phyloP scores from a whole-genome alignment of 2,888 invertebrate species.

The Drosophila parthenogenetica region DNA sequence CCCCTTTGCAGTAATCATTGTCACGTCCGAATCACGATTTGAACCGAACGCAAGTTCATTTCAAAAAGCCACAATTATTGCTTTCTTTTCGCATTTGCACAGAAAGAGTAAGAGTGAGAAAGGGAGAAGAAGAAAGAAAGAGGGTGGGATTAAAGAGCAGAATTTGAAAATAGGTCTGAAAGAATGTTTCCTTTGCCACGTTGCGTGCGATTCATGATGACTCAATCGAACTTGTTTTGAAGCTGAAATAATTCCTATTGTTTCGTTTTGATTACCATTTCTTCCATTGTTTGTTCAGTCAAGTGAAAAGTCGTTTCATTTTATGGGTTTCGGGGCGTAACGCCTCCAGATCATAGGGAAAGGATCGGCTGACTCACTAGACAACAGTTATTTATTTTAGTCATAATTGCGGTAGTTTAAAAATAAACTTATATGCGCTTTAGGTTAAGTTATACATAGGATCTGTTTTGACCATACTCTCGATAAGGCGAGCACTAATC shows the following conservation, averaged over 20 bases:
- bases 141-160: slow-evolving; percentile 28
- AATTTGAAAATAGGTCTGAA: slow-evolving; percentile 16
- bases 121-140: not conserved
- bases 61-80: slow-evolving; percentile 14
- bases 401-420: slow-evolving; percentile 12
- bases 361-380: slow-evolving; percentile 13
- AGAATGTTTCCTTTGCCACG: slow-evolving; percentile 57
- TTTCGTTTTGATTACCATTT: slow-evolving; percentile 17
- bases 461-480: not conserved
- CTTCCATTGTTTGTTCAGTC: slow-evolving; percentile 48
- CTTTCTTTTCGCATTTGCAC: not conserved
- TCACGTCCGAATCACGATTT: slow-evolving; percentile 20
- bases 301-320: slow-evolving; percentile 47
- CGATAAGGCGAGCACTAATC: slow-evolving; percentile 3
- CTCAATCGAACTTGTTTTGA: slow-evolving; percentile 69
- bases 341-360: slow-evolving; percentile 13
- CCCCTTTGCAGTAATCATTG: slow-evolving; percentile 24
- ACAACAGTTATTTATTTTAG: not conserved
- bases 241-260: slow-evolving; percentile 54
- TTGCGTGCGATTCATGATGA: slow-evolving; percentile 40
- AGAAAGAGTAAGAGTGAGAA: too few relatives aligned
- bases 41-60: slow-evolving; percentile 19
- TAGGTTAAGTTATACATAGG: slow-evolving; percentile 3
- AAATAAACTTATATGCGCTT: not conserved
- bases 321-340: slow-evolving; percentile 34